phyloP scores from a whole-genome alignment of 2,888 invertebrate species.

The Schizotus pectinicornis region DNA sequence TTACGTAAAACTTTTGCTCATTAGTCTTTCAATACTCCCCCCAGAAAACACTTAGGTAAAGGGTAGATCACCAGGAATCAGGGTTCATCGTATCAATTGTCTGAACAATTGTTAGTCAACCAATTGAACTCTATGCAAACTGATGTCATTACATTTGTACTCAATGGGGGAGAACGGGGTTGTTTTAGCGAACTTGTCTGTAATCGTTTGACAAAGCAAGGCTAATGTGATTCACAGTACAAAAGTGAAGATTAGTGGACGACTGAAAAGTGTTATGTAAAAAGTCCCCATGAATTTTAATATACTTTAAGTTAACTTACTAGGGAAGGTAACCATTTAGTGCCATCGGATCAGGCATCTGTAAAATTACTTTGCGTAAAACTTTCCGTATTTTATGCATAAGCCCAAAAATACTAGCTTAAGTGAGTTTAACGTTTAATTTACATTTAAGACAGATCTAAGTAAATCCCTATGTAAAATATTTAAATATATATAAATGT shows the following conservation, averaged over 20 bases:
- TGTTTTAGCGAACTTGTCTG: not conserved
- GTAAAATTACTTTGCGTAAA: conserved; percentile 7
- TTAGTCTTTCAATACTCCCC: too few species aligned
- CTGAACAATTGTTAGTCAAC: too few species aligned
- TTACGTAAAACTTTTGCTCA: too few species aligned
- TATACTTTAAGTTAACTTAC: conserved; percentile 31
- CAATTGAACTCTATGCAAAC: too few species aligned
- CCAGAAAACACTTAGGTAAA: too few species aligned
- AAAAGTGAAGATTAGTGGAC: conserved; percentile 23
- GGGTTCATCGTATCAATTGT: too few species aligned
- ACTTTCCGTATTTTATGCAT: conserved; percentile 2
- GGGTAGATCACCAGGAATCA: too few species aligned
- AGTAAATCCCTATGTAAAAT: not conserved
- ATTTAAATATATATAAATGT: too few species aligned
- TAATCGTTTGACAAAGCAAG: conserved; percentile 38
- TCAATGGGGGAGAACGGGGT: conserved; percentile 2
- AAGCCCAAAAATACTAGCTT: not conserved
- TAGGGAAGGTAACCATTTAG: conserved; percentile 38
- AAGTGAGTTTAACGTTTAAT: too few species aligned
- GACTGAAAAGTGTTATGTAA: conserved; percentile 33
- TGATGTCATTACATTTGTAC: not conserved
- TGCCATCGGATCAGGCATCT: conserved; percentile 31
- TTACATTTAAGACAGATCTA: not conserved
- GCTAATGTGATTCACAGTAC: conserved; percentile 48
- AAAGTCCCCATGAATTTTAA: conserved; percentile 34